Conservation (phyloP, 1,140 invertebrate genomes). For the Drosophila funebris region DNA sequence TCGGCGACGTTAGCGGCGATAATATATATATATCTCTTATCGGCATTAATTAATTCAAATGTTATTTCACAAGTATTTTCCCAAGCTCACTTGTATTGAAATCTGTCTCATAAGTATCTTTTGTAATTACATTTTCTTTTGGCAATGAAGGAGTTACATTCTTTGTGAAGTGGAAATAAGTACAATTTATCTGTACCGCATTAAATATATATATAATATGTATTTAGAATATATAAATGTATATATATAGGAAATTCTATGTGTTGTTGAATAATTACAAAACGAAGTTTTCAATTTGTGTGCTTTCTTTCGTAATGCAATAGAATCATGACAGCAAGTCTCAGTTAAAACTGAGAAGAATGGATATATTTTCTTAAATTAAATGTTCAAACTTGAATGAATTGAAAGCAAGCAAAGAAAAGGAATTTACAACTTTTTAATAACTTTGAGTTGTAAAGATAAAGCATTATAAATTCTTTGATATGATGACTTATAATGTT, state of each 20-base stretch:
- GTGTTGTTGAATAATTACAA: constrained; percentile 52
- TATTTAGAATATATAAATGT: constrained; percentile 25
- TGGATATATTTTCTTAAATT: neutral
- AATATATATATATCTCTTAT: constrained; percentile 38
- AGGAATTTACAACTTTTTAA: too few relatives aligned
- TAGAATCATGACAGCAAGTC: neutral
- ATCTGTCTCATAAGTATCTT: constrained; percentile 84
- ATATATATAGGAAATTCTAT: constrained; percentile 23
- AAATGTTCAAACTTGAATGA: too few relatives aligned
- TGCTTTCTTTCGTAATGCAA: constrained; percentile 37
- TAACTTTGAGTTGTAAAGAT: too few relatives aligned
- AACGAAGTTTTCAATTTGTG: constrained; percentile 37
- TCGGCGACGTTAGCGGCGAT: constrained; percentile 45
- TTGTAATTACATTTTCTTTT: constrained; percentile 73
- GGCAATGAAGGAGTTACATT: constrained; percentile 46
- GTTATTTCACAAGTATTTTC: constrained; percentile 81
- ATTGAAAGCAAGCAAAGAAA: too few relatives aligned
- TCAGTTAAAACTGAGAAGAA: neutral
- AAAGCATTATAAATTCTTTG: too few relatives aligned
- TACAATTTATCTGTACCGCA: constrained; percentile 61
- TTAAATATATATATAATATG: constrained; percentile 34
- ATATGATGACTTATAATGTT: too few relatives aligned
- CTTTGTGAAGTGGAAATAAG: constrained; percentile 63
- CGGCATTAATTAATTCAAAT: constrained; percentile 41
- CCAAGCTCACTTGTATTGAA: constrained; percentile 83